phyloP scores from a whole-genome alignment of 2,888 invertebrate species.

The Eledona agricola region DNA sequence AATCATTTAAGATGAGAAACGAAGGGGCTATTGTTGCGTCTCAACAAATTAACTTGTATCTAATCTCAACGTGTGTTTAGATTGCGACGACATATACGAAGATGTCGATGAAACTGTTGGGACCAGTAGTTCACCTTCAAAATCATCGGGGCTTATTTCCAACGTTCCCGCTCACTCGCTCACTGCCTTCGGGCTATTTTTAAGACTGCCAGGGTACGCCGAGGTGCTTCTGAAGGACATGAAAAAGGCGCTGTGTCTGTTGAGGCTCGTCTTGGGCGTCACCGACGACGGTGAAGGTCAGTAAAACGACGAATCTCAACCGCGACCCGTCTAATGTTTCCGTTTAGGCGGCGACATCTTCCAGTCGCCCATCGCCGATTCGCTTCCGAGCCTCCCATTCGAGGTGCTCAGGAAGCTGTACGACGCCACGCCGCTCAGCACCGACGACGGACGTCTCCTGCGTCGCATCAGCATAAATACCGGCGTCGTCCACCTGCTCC shows the following conservation, averaged over 20 bases:
- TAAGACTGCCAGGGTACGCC: conserved; percentile 90
- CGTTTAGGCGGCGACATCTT: conserved; percentile 73
- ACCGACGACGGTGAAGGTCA: conserved; percentile 92
- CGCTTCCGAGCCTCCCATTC: conserved; percentile 80
- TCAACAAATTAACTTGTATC: too few species aligned
- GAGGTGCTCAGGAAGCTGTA: conserved; percentile 79
- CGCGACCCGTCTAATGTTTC: conserved; percentile 7
- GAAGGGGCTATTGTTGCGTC: too few species aligned
- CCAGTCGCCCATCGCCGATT: conserved; percentile 72
- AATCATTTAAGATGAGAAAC: too few species aligned
- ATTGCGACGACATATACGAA: conserved; percentile 71
- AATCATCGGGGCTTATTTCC: conserved; percentile 65
- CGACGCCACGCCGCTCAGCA: conserved; percentile 77
- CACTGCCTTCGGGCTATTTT: conserved; percentile 88
- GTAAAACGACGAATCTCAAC: too few species aligned
- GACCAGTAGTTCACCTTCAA: conserved; percentile 64
- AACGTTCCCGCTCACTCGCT: conserved; percentile 89
- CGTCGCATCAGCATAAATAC: conserved; percentile 82
- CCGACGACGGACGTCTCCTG: conserved; percentile 79
- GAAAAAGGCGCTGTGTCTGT: conserved; percentile 83
- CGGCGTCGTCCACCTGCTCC: conserved; percentile 84
- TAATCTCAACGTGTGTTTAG: too few species aligned
- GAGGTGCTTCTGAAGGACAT: conserved; percentile 86
- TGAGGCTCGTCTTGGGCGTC: conserved; percentile 88
- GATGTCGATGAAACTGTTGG: conserved; percentile 68